phyloP scores from a whole-genome alignment of 1,140 invertebrate species.

The Babylonia areolata region DNA sequence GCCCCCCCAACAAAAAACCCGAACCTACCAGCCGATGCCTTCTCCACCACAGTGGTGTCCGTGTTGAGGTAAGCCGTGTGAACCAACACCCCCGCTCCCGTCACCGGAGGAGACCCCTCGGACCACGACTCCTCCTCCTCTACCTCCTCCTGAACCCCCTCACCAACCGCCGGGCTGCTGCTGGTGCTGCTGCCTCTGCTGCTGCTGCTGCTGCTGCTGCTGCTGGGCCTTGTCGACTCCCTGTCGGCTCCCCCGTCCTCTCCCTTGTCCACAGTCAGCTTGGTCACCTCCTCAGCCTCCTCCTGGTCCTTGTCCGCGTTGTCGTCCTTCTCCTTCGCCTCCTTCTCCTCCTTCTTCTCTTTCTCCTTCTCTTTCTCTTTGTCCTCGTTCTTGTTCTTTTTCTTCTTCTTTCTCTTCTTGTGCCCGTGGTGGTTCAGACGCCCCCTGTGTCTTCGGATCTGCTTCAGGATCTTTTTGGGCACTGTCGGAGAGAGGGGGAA shows the following conservation, averaged over 20 bases:
- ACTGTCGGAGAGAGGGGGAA: slow-evolving; percentile 79
- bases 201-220: neutral
- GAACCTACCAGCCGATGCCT: slow-evolving; percentile 33
- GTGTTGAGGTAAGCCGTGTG: slow-evolving; percentile 9
- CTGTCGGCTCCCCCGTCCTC: neutral
- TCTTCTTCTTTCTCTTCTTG: slow-evolving; percentile 40
- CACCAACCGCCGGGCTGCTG: too few relatives aligned
- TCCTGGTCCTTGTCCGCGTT: neutral
- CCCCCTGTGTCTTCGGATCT: slow-evolving; percentile 76
- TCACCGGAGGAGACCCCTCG: too few relatives aligned
- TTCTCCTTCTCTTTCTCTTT: neutral
- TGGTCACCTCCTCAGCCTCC: neutral
- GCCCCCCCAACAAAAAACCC: too few relatives aligned
- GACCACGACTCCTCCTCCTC: too few relatives aligned
- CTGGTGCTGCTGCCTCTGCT: neutral
- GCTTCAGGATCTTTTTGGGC: slow-evolving; percentile 87
- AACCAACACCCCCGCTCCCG: too few relatives aligned
- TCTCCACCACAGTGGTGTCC: neutral
- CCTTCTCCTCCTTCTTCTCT: slow-evolving; percentile 17
- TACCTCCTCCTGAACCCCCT: too few relatives aligned
- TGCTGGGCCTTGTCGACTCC: neutral
- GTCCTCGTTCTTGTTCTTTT: slow-evolving; percentile 1
- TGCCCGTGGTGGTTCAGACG: slow-evolving; percentile 76
- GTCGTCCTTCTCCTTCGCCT: slow-evolving; percentile 33
- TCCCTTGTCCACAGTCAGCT: neutral